These are phyloP conservation scores for Lamellibrachia satsuma DNA, from an alignment of 2,888 invertebrate species.

Conservation along the genomic window DNA sequence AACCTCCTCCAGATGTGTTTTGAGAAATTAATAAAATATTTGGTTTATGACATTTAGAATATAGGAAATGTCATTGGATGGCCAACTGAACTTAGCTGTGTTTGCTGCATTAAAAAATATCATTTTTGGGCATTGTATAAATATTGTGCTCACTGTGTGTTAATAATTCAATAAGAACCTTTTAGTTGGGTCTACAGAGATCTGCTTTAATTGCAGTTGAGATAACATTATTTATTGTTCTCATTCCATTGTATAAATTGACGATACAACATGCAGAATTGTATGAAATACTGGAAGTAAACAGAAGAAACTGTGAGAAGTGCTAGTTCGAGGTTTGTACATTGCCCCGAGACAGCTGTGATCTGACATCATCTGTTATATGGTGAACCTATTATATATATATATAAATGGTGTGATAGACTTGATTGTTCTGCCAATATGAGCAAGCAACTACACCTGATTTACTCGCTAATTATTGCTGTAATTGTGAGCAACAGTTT, in stretches of 20 bases:
- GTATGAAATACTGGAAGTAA: not conserved
- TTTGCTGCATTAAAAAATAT: not conserved
- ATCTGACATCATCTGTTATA: too few relatives aligned
- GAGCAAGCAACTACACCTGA: not conserved
- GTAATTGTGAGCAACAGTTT: not conserved
- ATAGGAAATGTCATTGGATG: not conserved
- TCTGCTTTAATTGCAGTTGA: not conserved
- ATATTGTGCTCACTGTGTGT: not conserved
- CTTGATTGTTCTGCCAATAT: not conserved
- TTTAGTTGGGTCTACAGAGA: constrained; percentile 17
- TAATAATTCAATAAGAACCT: not conserved
- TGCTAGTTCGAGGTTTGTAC: not conserved
- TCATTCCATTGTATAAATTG: not conserved
- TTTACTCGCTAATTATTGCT: not conserved
- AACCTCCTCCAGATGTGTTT: not conserved
- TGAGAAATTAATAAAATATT: not conserved
- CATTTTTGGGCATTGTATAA: not conserved
- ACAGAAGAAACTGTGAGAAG: not conserved
- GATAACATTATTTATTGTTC: not conserved
- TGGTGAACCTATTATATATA: too few relatives aligned
- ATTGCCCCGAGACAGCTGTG: not conserved
- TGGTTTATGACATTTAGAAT: not conserved
- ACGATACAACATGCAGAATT: not conserved
- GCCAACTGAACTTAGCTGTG: not conserved
- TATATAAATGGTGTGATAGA: not conserved